Evolutionary conservation across 2,888 invertebrate genomes (phyloP), one percentile per base, ranked within the genome.

Genomic region (Alitta virens): DNA sequence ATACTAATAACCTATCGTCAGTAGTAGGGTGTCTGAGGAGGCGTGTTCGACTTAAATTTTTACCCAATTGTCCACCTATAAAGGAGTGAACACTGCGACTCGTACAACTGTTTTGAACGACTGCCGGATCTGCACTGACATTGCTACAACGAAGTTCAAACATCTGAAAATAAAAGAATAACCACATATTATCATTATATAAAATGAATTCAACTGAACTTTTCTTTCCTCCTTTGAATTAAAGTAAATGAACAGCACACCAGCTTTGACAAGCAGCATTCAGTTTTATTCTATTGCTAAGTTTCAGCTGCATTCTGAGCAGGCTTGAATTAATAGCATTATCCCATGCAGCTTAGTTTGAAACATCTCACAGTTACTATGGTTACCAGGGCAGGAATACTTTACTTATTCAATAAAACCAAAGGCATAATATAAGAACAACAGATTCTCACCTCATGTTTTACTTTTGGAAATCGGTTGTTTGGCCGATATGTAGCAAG

Each of bases 21-120:
- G 88, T 85, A 2, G 86, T 83, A 0, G 87, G 86, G 0, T 86
- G 76, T 0, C 85, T 82, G 27, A 86, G 80, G 7, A 89, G 85
- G 76, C 87, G 87, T 0, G 88, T 85, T 54, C 88, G 83, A 0
- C 90, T 87, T 80, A 92, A 85, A 0, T 89, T 75, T 1, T 88
- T 87, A 23, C 89, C 88, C 33, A 86, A 84, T 1, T 84, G 83
- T 0, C 91, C 90, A 0, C 90, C 91, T 49, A 85, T 83, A 66
- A 91, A 78, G 12, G 75, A 76, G 46, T 75, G 74, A 0, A 76
- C 66, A 23, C 68, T 64, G 58, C 74, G 70, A 65, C 74, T 72
- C 26, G 67, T 71, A 62, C 75, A 76, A 5, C 68, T 64, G 43
- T 67, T 67, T 57, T 70, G 26, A 3, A 33, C 63, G 18, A 63